A percentile compares a stretch with the other conserved stretches of the same genome.
Evolutionary conservation across 2,888 invertebrate species (phyloP).

Genomic region (Drosophila subquinaria): DNA sequence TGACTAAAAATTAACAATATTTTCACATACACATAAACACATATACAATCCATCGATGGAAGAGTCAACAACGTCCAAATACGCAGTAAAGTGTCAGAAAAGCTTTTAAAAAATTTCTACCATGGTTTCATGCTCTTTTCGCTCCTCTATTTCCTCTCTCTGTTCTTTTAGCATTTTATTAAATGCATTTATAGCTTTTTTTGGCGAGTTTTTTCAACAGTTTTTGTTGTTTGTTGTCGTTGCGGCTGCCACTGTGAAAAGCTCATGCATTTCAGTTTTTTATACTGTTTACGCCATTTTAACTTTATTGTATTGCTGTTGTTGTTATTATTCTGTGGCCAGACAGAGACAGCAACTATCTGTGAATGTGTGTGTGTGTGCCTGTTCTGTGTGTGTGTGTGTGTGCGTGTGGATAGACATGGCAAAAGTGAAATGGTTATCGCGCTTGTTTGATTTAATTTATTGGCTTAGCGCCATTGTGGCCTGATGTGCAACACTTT

Average conservation of each 20-base stretch:
- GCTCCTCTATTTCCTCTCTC: not conserved
- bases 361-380: conserved; percentile 12
- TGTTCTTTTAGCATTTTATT: conserved; percentile 46
- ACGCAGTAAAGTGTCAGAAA: conserved; percentile 58
- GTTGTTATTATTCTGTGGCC: conserved; percentile 52
- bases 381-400: conserved; percentile 15
- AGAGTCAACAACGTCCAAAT: conserved; percentile 22
- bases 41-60: conserved; percentile 49
- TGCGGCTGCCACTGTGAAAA: conserved; percentile 52
- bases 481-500: conserved; percentile 80
- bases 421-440: conserved; percentile 79
- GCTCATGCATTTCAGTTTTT: conserved; percentile 70
- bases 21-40: conserved; percentile 11
- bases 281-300: conserved; percentile 74
- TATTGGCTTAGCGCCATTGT: conserved; percentile 83
- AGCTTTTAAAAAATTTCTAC: conserved; percentile 64
- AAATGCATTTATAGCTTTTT: conserved; percentile 63
- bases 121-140: conserved; percentile 7
- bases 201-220: conserved; percentile 27
- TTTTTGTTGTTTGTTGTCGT: conserved; percentile 3
- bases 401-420: conserved; percentile 60
- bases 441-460: conserved; percentile 82
- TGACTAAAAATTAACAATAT: conserved; percentile 56
- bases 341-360: conserved; percentile 22
- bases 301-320: conserved; percentile 66